Evolutionary conservation across 2,113 vertebrate genomes (phyloP).

Genomic region (Danionella cerebrum): DNA sequence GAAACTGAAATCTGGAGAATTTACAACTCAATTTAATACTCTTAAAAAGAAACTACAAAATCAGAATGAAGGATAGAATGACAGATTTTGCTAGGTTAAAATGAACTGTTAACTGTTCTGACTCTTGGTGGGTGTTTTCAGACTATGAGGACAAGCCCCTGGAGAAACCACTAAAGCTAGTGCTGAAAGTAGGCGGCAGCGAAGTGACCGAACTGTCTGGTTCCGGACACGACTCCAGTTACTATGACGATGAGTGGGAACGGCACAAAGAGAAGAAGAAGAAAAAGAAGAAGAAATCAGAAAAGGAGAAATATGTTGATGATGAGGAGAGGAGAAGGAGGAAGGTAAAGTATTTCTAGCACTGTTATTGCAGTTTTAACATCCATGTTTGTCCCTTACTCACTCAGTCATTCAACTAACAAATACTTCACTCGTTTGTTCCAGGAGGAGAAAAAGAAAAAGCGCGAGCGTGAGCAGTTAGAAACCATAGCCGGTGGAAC

Average conservation of each 20-base stretch:
- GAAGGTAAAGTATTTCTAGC: constrained; percentile 62
- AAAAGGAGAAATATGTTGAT: constrained; percentile 87
- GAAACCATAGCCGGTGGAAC: constrained; percentile 68
- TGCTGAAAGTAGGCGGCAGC: constrained; percentile 93
- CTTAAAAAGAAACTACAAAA: no score
- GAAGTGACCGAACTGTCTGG: constrained; percentile 93
- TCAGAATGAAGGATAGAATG: no score
- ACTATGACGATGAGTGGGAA: constrained; percentile 91
- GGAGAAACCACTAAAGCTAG: constrained; percentile 91
- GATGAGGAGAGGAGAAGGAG: constrained; percentile 87
- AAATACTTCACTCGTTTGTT: background rate
- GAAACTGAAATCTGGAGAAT: no score
- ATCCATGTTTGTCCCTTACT: no score
- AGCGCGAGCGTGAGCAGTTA: constrained; percentile 85
- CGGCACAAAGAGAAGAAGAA: constrained; percentile 94
- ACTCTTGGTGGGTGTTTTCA: constrained; percentile 36
- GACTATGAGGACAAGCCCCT: constrained; percentile 84
- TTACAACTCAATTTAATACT: no score
- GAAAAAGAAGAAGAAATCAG: constrained; percentile 95
- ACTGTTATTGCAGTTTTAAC: background rate
- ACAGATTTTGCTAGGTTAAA: no score
- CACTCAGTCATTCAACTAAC: no score
- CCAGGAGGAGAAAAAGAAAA: constrained; percentile 94
- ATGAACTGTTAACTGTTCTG: background rate
- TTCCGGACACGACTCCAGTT: constrained; percentile 93